Base-by-base conservation (phyloP, 2,113 vertebrate genomes). In the Paratilapia polleni region DNA sequence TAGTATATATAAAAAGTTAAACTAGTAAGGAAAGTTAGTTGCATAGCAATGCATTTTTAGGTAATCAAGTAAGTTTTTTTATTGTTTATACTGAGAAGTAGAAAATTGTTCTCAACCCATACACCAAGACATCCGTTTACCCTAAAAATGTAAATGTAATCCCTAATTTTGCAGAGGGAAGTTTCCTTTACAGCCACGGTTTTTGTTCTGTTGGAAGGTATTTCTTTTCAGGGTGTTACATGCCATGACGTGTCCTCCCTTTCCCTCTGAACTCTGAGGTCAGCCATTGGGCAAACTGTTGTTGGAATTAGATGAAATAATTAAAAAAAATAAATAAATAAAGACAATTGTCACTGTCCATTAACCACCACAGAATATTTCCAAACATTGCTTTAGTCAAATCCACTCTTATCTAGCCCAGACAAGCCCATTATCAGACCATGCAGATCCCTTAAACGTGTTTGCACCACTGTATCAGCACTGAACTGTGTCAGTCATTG, bases 311-410 rank as follows among this genome's bases (percentile, higher is more conserved):
- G 14, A 80, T 20, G 14, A 56, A 83, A 81, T 61, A 22, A n/a
- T n/a, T n/a, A n/a, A n/a, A 57, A 54, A 68, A 52, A 52, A 49
- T 26, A 64, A 82, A 86, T 59, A 58, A 81, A 84, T 1, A n/a
- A 68, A 26, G 2, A 34, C 26, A 19, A 20, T 88, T 86, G 81
- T 79, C 17, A 84, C 84, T 88, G 79, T 89, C 81, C 79, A 89
- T 94, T 92, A 89, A 83, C 88, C 64, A 83, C 36, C 43, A 56
- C 68, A 59, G 90, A 91, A 91, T 93, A 91, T 87, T 89, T 88
- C 74, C 38, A 83, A 87, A 91, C 62, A 84, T 82, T 89, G 83
- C 61, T 89, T 87, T 43, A 70, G 80, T 92, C 64, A 92, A 91
- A 90, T 93, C 90, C 90, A 85, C 80, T 88, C 17, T 86, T 85